Base-by-base conservation (phyloP, 2,797 vertebrate species). In the Microcaecilia unicolor region DNA sequence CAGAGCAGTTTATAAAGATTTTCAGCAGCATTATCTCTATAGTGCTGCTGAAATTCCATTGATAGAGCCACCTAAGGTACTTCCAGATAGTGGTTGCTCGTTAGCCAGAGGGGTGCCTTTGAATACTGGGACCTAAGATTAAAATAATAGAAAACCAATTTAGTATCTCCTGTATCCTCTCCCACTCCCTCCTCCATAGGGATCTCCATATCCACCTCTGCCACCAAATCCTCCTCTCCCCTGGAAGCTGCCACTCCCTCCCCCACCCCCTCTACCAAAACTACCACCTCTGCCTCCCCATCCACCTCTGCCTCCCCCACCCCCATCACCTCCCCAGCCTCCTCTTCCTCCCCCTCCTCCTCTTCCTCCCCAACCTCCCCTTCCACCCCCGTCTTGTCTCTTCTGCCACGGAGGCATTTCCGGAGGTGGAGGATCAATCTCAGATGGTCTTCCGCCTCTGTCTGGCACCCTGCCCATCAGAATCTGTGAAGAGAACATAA, bases 331-430 rank as follows among this genome's bases (percentile, higher is more conserved):
- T 7, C 67, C 61, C 8, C 72, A 51, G 4, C 76, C 55, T 11
- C 80, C 51, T 1, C 82, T 56, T n/a, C 76, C 55, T 11, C 80
- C 51, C 1, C 82, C 56, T 1, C 84, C 48, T 3, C 75, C 58
- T 0, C 75, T 60, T 2, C 83, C 72, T 11, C 86, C 70, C 57
- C 86, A 64, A 5, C 81, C 74, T 8, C 87, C 78, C 53, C 89
- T 72, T 41, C 84, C 81, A 10, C 89, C 84, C 13, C 88, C 85
- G 9, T 95, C 92, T 48, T 93, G 83, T 80, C 93, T 85, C 74
- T 93, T 91, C 41, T 88, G 81, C 93, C 95, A 98, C 1, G 87
- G 76, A 1, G 95, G 93, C 95, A 98, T 98, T 67, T 98, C 94
- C 0, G 92, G 92, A 14, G 78, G 81, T 2, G 95, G 96, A 7